A percentile compares a stretch with the other conserved stretches of the same genome.
Conservation (phyloP, 2,888 invertebrate genomes). For the Pyralis farinalis region DNA sequence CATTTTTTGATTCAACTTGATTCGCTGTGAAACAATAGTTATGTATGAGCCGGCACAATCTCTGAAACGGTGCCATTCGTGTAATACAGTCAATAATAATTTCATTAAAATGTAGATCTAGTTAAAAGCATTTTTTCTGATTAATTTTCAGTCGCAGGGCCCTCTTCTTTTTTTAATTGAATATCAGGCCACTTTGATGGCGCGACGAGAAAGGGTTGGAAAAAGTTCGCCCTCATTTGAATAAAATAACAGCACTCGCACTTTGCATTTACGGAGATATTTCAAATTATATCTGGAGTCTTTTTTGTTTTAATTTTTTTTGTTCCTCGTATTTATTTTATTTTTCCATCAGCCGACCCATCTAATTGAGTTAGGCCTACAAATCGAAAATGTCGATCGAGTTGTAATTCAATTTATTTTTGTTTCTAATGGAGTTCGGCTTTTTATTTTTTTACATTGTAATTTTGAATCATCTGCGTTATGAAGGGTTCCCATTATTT, state of each 20-base stretch:
- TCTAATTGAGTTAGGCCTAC: slow-evolving; percentile 79
- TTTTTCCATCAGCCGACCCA: slow-evolving; percentile 77
- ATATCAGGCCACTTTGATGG: slow-evolving; percentile 81
- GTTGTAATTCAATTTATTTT: slow-evolving; percentile 81
- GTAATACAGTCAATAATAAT: slow-evolving; percentile 80
- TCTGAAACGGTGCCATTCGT: slow-evolving; percentile 63
- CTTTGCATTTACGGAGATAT: slow-evolving; percentile 81
- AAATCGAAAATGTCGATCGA: slow-evolving; percentile 80
- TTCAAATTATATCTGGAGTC: slow-evolving; percentile 81
- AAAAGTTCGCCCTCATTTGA: slow-evolving; percentile 80
- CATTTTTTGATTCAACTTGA: too few relatives aligned
- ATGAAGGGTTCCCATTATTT: slow-evolving; percentile 52
- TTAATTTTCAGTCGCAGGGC: slow-evolving; percentile 78
- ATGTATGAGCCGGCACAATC: slow-evolving; percentile 65
- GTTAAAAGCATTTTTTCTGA: slow-evolving; percentile 82
- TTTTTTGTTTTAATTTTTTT: slow-evolving; percentile 76
- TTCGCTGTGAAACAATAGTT: too few relatives aligned
- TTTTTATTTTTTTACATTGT: slow-evolving; percentile 67
- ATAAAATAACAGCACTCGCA: slow-evolving; percentile 81
- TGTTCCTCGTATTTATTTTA: slow-evolving; percentile 78
- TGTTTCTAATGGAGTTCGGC: slow-evolving; percentile 79
- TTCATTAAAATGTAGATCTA: slow-evolving; percentile 82
- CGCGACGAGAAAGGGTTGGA: slow-evolving; percentile 74
- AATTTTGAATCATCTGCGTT: slow-evolving; percentile 67
- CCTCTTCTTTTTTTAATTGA: slow-evolving; percentile 80